phyloP scores from a whole-genome alignment of 2,797 vertebrate genomes.

The Synanceia verrucosa region DNA sequence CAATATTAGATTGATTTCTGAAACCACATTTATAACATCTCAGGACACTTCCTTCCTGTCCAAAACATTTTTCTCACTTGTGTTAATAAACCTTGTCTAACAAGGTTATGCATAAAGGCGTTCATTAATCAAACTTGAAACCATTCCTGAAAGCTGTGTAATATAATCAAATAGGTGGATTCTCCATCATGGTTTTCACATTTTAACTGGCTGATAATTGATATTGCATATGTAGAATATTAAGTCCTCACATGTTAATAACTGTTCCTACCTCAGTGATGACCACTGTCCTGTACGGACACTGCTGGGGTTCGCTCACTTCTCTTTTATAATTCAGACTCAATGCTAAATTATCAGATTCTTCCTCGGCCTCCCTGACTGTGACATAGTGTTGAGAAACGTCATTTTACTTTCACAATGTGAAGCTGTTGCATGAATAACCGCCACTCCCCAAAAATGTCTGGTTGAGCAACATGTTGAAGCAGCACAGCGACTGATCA shows the following conservation, averaged over 20 bases:
- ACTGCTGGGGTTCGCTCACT: conserved; percentile 13
- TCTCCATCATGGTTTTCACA: neutral
- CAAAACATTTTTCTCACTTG: neutral
- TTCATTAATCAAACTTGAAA: neutral
- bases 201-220: neutral
- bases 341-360: conserved; percentile 9
- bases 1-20: too few relatives aligned
- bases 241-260: neutral
- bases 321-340: conserved; percentile 42
- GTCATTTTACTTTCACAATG: neutral
- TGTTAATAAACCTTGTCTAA: neutral
- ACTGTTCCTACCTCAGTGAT: conserved; percentile 51
- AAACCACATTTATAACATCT: neutral
- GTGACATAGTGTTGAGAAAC: conserved; percentile 9
- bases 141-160: neutral
- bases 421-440: neutral
- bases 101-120: neutral
- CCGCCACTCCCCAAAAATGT: neutral
- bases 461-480: neutral
- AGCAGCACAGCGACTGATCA: too few relatives aligned
- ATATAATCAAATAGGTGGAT: neutral
- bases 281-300: neutral
- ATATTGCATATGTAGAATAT: neutral
- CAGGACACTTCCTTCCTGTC: neutral
- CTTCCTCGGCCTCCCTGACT: neutral